Evolutionary conservation across 2,113 vertebrate genomes (phyloP), one percentile per base, ranked within the genome.

Genomic region (Uropsilus gracilis): DNA sequence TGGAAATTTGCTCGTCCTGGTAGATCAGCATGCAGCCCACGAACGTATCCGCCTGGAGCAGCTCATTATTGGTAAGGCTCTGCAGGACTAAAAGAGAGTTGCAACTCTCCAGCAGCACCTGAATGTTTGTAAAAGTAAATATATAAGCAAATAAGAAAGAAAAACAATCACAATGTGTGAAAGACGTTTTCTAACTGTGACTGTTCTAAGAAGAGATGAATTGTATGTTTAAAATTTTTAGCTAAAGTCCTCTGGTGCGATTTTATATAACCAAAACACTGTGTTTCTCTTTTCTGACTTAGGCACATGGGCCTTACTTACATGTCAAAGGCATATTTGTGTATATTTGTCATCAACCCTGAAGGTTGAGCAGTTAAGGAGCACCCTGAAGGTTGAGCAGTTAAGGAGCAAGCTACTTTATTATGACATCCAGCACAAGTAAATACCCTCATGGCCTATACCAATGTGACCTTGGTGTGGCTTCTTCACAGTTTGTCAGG

Each of bases 21-120:
- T 99, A 91, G 99, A 99, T 96, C 99, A 99, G 92, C 99, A 99
- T 5, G 99, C 99, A 81, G 99, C 99, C 77, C 99, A 99, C 6
- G 99, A 99, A 97, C 98, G 99, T 48, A 97, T 99, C 78, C 99
- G 99, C 34, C 97, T 99, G 90, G 99, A 99, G 98, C 99, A 99
- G 94, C 98, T 99, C 42, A 98, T 99, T 34, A 96, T 97, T 97
- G 99, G 99, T 99, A 98, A 96, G 95, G 8, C 64, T 89, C 93
- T 68, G 7, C 91, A 39, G 17, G 10, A 42, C n/a, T 80, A 59
- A 77, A 30, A 66, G 55, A 95, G 37, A 71, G 9, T 24, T 18
- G 68, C 71, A 20, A 53, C 32, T 53, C n/a, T n/a, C 42, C 64
- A 48, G 77, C 53, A 73, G 30, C 71, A 53, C 32, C 80, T 22